Evolutionary conservation across 2,888 invertebrate species (phyloP).

Genomic region (Terebella lapidaria): DNA sequence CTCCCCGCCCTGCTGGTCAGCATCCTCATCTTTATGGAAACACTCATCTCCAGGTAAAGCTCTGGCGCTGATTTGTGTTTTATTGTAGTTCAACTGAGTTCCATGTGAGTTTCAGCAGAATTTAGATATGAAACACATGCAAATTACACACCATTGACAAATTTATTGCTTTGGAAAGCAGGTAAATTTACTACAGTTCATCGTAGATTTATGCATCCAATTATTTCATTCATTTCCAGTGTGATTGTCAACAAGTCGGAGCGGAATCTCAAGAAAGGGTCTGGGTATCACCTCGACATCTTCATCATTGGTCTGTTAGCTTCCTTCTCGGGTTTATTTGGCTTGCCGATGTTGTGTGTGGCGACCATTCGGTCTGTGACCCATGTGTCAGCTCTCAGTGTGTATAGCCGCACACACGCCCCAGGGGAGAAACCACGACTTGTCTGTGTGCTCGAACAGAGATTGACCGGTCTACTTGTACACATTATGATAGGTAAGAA

Average conservation of each 20-base stretch:
- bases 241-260: slow-evolving; percentile 91
- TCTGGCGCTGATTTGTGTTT: no score
- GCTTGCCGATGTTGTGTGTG: slow-evolving; percentile 93
- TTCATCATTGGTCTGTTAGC: slow-evolving; percentile 82
- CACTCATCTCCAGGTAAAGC: slow-evolving; percentile 65
- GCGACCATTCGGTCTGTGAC: slow-evolving; percentile 92
- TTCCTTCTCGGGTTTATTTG: slow-evolving; percentile 74
- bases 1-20: slow-evolving; percentile 90
- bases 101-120: no score
- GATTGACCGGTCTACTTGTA: slow-evolving; percentile 49
- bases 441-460: slow-evolving; percentile 67
- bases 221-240: no score
- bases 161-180: no score
- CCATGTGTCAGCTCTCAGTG: slow-evolving; percentile 87
- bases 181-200: no score
- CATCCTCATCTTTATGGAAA: slow-evolving; percentile 94
- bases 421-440: slow-evolving; percentile 83
- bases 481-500: slow-evolving; percentile 53
- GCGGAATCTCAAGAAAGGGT: slow-evolving; percentile 83
- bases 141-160: no score
- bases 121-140: no score
- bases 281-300: slow-evolving; percentile 93
- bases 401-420: slow-evolving; percentile 91
- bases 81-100: no score
- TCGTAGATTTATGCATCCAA: no score